Conservation (phyloP, 2,888 invertebrate species). For the Ctenicera cuprea region DNA sequence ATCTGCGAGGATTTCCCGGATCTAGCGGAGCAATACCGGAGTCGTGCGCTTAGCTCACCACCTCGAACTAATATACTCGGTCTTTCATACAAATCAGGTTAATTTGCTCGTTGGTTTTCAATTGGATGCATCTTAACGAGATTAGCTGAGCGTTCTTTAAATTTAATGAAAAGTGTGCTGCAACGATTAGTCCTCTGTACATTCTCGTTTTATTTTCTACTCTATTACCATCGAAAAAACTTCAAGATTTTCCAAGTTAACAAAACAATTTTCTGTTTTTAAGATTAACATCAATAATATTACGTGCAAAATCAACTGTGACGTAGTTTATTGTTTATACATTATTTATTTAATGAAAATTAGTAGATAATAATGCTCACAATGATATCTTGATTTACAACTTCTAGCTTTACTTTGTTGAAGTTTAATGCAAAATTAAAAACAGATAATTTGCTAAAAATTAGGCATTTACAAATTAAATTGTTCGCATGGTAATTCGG, state of each 20-base stretch:
- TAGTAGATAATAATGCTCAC: not conserved
- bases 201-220: not conserved
- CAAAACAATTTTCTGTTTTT: too few relatives aligned
- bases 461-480: too few relatives aligned
- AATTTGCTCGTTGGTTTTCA: constrained; percentile 53
- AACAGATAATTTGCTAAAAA: too few relatives aligned
- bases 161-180: constrained; percentile 48
- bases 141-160: constrained; percentile 49
- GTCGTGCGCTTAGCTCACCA: constrained; percentile 54
- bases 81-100: constrained; percentile 55
- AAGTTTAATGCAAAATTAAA: too few relatives aligned
- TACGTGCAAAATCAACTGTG: too few relatives aligned
- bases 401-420: too few relatives aligned
- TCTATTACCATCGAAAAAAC: not conserved
- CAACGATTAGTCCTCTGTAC: constrained; percentile 15
- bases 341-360: too few relatives aligned
- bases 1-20: constrained; percentile 73
- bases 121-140: constrained; percentile 53
- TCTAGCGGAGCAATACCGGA: constrained; percentile 66
- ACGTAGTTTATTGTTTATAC: too few relatives aligned
- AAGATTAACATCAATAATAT: too few relatives aligned
- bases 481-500: too few relatives aligned
- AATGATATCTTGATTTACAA: not conserved
- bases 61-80: constrained; percentile 54
- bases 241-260: too few relatives aligned